These are phyloP conservation scores for Pomacea maculata DNA, from an alignment of 1,140 invertebrate species.

Conservation along the genomic window DNA sequence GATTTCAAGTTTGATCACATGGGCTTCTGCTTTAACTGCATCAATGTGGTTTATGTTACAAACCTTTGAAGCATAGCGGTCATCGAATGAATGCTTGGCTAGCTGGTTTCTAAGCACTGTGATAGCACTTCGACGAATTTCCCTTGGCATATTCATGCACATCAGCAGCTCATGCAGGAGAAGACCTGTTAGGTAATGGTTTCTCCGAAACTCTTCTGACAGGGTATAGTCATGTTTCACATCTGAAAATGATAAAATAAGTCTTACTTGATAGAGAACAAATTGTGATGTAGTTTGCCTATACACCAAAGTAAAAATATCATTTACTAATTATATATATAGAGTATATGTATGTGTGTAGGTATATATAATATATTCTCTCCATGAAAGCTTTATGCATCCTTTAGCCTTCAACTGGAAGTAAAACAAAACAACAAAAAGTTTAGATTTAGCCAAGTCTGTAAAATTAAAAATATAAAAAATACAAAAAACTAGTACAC, in stretches of 20 bases:
- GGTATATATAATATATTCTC: no score
- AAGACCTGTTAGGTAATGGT: constrained; percentile 88
- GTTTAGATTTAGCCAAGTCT: no score
- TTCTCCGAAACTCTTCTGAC: constrained; percentile 84
- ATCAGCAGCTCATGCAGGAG: constrained; percentile 78
- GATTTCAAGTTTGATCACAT: no score
- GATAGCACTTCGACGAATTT: constrained; percentile 82
- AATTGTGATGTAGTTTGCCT: neutral
- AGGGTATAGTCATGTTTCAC: constrained; percentile 70
- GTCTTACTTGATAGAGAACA: neutral
- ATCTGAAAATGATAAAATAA: constrained; percentile 43
- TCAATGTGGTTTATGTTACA: constrained; percentile 10
- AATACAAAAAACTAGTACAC: no score
- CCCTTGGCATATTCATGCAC: constrained; percentile 84
- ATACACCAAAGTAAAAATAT: constrained; percentile 11
- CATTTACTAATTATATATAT: constrained; percentile 16
- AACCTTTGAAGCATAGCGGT: constrained; percentile 77
- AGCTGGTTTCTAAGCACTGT: constrained; percentile 83
- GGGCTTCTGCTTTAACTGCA: no score
- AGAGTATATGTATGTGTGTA: no score
- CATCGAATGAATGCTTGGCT: constrained; percentile 93
- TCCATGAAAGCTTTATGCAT: no score
- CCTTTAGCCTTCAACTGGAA: no score
- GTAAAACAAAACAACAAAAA: no score
- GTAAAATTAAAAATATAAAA: no score